These are phyloP conservation scores for Nerophis ophidion DNA, from an alignment of 2,113 vertebrate genomes.

Conservation along the genomic window DNA sequence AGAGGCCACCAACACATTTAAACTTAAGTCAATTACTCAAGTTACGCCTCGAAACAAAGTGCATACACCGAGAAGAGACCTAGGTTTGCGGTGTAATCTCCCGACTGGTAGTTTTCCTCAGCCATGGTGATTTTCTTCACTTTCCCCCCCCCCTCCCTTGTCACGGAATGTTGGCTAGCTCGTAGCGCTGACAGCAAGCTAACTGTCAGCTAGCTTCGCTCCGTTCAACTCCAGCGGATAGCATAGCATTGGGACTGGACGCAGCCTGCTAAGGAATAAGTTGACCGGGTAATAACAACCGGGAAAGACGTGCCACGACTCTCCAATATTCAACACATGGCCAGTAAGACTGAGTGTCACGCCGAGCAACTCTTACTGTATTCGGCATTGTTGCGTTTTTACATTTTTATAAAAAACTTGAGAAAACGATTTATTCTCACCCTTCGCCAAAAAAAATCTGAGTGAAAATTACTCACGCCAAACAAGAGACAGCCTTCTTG, in stretches of 20 bases:
- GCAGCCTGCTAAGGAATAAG: slow-evolving; percentile 75
- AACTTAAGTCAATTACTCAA: slow-evolving; percentile 76
- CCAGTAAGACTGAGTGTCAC: slow-evolving; percentile 20
- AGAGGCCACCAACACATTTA: slow-evolving; percentile 79
- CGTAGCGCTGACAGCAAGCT: slow-evolving; percentile 55
- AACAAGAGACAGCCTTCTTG: neutral
- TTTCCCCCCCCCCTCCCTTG: slow-evolving; percentile 66
- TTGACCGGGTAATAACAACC: slow-evolving; percentile 60
- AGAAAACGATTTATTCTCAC: slow-evolving; percentile 68
- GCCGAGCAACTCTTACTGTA: slow-evolving; percentile 26
- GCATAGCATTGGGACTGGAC: slow-evolving; percentile 68
- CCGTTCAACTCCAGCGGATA: slow-evolving; percentile 49
- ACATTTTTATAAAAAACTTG: slow-evolving; percentile 78
- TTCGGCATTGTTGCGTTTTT: slow-evolving; percentile 63
- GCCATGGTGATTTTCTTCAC: slow-evolving; percentile 66
- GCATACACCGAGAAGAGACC: slow-evolving; percentile 38
- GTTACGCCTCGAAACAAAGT: slow-evolving; percentile 58
- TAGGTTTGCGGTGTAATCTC: slow-evolving; percentile 53
- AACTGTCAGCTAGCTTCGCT: slow-evolving; percentile 58
- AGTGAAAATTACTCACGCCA: slow-evolving; percentile 41
- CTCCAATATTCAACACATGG: slow-evolving; percentile 19
- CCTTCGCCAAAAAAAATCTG: slow-evolving; percentile 49
- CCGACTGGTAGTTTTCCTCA: slow-evolving; percentile 62
- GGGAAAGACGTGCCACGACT: slow-evolving; percentile 52
- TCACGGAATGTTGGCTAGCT: slow-evolving; percentile 76